Conservation (phyloP, 2,888 invertebrate species). For the Willowsia nigromaculata region DNA sequence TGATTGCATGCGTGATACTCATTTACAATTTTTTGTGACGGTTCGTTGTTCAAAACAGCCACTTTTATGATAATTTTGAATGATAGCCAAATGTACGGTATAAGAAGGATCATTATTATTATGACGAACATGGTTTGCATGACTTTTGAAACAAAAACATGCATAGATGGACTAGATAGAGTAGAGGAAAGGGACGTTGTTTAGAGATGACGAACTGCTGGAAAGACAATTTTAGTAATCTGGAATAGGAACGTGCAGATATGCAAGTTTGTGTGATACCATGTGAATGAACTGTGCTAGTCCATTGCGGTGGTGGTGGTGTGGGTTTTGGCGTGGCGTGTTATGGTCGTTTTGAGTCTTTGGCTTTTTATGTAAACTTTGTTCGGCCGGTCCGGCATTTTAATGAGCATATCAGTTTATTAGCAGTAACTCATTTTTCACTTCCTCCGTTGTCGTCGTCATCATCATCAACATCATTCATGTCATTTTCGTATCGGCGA, state of each 20-base stretch:
- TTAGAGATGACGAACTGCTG: neutral
- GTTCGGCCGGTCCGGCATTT: slow-evolving; percentile 52
- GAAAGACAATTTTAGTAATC: neutral
- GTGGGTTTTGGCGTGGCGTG: neutral
- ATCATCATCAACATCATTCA: slow-evolving; percentile 20
- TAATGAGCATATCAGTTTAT: slow-evolving; percentile 71
- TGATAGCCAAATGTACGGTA: slow-evolving; percentile 23
- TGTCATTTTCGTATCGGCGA: slow-evolving; percentile 27
- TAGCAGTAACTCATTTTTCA: slow-evolving; percentile 70
- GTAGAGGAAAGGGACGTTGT: neutral
- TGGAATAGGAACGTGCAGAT: slow-evolving; percentile 19
- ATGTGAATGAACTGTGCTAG: slow-evolving; percentile 1
- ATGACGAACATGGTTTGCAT: neutral
- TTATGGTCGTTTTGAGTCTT: neutral
- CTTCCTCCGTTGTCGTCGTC: slow-evolving; percentile 62
- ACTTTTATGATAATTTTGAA: slow-evolving; percentile 60
- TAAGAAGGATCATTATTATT: no score
- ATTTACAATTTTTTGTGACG: slow-evolving; percentile 45
- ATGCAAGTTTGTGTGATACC: neutral
- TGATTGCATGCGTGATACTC: slow-evolving; percentile 70
- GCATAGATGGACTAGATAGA: neutral
- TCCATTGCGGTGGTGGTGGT: no score
- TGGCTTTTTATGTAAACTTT: neutral
- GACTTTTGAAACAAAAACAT: neutral
- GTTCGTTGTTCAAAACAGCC: slow-evolving; percentile 21